Conservation (phyloP, 2,797 vertebrate genomes). For the Sebastes miniatus region DNA sequence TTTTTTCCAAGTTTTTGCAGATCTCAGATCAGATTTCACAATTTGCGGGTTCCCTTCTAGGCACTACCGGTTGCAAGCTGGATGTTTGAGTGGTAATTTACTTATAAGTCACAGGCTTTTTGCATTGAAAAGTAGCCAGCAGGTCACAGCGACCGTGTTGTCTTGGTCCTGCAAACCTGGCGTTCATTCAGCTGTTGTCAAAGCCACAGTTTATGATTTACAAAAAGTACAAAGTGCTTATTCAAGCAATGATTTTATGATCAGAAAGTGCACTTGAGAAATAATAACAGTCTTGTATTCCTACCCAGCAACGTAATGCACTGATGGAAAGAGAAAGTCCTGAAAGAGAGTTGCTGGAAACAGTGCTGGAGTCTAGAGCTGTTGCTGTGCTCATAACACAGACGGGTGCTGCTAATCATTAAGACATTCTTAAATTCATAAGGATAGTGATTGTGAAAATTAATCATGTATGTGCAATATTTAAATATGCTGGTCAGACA, state of each 20-base stretch:
- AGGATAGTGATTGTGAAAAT: background rate
- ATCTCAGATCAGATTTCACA: no score
- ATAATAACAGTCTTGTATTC: background rate
- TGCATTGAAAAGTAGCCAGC: background rate
- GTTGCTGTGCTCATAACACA: background rate
- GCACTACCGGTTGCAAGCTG: background rate
- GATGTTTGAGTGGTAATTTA: background rate
- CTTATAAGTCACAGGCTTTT: background rate
- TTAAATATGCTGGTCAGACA: background rate
- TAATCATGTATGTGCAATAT: background rate
- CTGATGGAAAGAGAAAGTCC: background rate
- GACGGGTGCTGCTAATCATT: background rate
- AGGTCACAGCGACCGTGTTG: slow-evolving; percentile 35
- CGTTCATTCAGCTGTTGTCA: background rate
- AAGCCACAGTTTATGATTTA: slow-evolving; percentile 18
- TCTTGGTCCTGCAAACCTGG: background rate
- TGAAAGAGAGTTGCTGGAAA: background rate
- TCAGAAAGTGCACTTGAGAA: slow-evolving; percentile 11
- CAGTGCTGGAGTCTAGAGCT: background rate
- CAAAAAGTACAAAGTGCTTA: slow-evolving; percentile 8
- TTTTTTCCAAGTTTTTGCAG: no score
- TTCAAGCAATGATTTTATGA: background rate
- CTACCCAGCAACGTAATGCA: background rate
- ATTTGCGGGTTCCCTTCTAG: no score
- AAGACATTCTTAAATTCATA: background rate